Base-by-base conservation (phyloP, 2,888 invertebrate genomes). In the Volucella bombylans region DNA sequence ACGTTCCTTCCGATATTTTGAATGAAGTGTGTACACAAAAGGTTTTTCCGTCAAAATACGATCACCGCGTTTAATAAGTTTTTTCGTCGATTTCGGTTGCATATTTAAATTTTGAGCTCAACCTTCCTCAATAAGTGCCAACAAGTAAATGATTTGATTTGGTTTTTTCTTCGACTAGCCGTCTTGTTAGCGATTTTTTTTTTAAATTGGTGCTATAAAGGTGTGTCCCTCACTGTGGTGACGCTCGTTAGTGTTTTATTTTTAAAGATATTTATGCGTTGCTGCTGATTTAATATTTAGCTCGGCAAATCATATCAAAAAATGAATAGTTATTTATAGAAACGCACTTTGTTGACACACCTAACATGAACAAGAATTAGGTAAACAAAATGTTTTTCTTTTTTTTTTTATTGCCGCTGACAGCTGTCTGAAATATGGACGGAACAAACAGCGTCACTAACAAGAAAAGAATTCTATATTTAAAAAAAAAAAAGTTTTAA, bases 1-100 rank as follows among this genome's bases (percentile, higher is more conserved):
- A 86, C 95, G 92, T 88, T 93, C 93, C 49, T 94, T 94, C 87
- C 95, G 94, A 88, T 94, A 94, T 88, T 95, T 95, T 0, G 95
- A 94, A 86, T 94, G 95, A 3, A 97, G 91, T 50, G 94, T 94
- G 90, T 94, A 96, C 1, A 94, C 95, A 91, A 96, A 97, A 0
- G 97, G 96, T 88, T 95, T 94, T 88, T 96, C 96, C 49, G 93
- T 93, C 57, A 95, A 91, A 77, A 96, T 93, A 39, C 95, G 91
- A 88, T 95, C 94, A 31, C 96, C 96, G 38, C 94, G 92, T 90
- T 93, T 81, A 18, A 81, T 76, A 14, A 64, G 65, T 57, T 80
- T 83, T 6, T 74, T 83, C 15, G 69, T 76, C 23, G 59, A 38
- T 45, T 71, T 83, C 6, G 80, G 55, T 62, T 83, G 79, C 83